Evolutionary conservation across 2,888 invertebrate species (phyloP).

Genomic region (Drosophila demipolita): DNA sequence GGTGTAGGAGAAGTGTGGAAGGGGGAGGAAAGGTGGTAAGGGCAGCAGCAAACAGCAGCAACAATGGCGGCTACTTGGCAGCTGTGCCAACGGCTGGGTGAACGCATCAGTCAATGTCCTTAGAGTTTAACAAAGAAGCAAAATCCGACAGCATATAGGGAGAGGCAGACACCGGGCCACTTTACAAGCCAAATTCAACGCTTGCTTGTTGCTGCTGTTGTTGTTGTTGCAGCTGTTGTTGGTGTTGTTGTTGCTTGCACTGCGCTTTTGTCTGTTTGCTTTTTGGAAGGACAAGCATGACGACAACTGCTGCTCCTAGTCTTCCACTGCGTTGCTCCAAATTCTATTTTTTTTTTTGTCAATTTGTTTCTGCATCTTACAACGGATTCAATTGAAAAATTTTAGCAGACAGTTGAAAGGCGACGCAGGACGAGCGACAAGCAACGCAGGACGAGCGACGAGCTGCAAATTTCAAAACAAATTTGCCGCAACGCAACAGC

Average conservation of each 20-base stretch:
- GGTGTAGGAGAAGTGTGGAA: background rate
- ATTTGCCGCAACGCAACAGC: constrained; percentile 74
- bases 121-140: constrained; percentile 75
- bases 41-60: constrained; percentile 37
- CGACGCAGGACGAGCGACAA: constrained; percentile 2
- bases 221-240: constrained; percentile 15
- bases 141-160: constrained; percentile 42
- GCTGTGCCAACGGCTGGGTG: constrained; percentile 71
- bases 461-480: constrained; percentile 74
- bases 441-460: constrained; percentile 4
- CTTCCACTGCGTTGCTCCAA: constrained; percentile 8
- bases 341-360: constrained; percentile 48
- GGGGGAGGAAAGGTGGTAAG: background rate
- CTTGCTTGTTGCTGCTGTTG: constrained; percentile 34
- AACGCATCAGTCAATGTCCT: constrained; percentile 83
- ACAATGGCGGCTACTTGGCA: constrained; percentile 66
- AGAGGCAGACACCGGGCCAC: constrained; percentile 59
- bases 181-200: constrained; percentile 70
- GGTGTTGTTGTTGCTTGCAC: constrained; percentile 47
- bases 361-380: constrained; percentile 71
- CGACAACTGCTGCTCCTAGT: constrained; percentile 52
- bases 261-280: constrained; percentile 73
- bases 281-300: constrained; percentile 43
- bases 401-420: constrained; percentile 61
- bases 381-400: constrained; percentile 75